phyloP scores from a whole-genome alignment of 2,888 invertebrate species.

The Catotricha subobsoleta region DNA sequence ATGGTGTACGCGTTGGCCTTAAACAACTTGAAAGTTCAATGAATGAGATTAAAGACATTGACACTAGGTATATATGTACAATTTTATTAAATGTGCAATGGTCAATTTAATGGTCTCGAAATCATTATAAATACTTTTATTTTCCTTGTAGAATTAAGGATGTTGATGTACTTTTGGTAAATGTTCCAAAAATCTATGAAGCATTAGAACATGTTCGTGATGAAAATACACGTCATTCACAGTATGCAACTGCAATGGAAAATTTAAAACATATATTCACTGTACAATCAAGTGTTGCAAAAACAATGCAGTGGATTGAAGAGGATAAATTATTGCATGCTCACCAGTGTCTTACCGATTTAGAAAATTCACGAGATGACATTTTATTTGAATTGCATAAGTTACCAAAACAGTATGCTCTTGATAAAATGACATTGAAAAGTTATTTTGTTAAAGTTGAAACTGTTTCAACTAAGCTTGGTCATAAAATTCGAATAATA shows the following conservation, averaged over 20 bases:
- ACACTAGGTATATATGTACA: slow-evolving; percentile 27
- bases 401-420: slow-evolving; percentile 73
- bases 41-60: slow-evolving; percentile 62
- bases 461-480: slow-evolving; percentile 67
- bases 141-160: slow-evolving; percentile 44
- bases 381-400: slow-evolving; percentile 85
- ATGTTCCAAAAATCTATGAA: slow-evolving; percentile 61
- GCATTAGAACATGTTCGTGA: slow-evolving; percentile 72
- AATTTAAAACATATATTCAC: slow-evolving; percentile 97
- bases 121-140: not conserved
- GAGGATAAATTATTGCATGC: slow-evolving; percentile 90
- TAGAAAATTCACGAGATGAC: slow-evolving; percentile 94
- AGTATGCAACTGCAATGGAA: slow-evolving; percentile 94
- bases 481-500: slow-evolving; percentile 81
- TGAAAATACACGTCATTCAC: slow-evolving; percentile 88
- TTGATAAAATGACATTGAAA: slow-evolving; percentile 81
- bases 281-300: slow-evolving; percentile 88
- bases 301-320: slow-evolving; percentile 82
- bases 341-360: slow-evolving; percentile 82
- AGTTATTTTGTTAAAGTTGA: slow-evolving; percentile 95
- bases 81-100: not conserved
- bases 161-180: slow-evolving; percentile 53
- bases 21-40: slow-evolving; percentile 74
- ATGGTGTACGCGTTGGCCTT: slow-evolving; percentile 87
- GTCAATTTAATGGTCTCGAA: too few relatives aligned